Percentiles rank a stretch among this genome's conserved stretches.
Conservation (phyloP, 2,888 invertebrate species). For the Macropis europaea region DNA sequence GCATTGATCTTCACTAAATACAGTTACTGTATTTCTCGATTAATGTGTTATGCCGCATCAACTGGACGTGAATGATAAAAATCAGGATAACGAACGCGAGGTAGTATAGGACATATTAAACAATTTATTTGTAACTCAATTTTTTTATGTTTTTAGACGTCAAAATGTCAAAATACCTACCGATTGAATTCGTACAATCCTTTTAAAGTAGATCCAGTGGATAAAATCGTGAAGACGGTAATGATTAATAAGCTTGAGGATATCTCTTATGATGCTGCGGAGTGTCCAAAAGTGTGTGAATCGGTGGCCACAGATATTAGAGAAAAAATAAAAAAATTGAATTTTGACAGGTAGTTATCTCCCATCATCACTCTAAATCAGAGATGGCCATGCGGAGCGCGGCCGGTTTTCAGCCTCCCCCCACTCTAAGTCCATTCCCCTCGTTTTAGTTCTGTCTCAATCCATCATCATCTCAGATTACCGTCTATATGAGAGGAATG, state of each 20-base stretch:
- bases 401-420: too few species aligned
- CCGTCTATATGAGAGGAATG: too few species aligned
- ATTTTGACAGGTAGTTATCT: constrained; percentile 84
- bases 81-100: constrained; percentile 35
- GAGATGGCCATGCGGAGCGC: too few species aligned
- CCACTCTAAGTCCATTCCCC: too few species aligned
- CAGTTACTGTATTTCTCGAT: neutral
- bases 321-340: constrained; percentile 83
- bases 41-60: constrained; percentile 24
- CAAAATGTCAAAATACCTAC: constrained; percentile 84
- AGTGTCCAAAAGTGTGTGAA: constrained; percentile 82
- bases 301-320: constrained; percentile 83
- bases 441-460: too few species aligned
- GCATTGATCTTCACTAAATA: neutral
- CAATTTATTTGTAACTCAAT: neutral
- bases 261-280: constrained; percentile 83
- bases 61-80: constrained; percentile 13
- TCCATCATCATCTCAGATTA: too few species aligned
- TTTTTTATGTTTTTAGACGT: constrained; percentile 64
- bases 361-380: neutral
- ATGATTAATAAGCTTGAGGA: constrained; percentile 83
- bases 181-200: constrained; percentile 84
- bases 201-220: constrained; percentile 84
- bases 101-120: constrained; percentile 15
- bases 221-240: constrained; percentile 83